phyloP scores from a whole-genome alignment of 2,113 vertebrate genomes.

The Phodopus roborovskii region DNA sequence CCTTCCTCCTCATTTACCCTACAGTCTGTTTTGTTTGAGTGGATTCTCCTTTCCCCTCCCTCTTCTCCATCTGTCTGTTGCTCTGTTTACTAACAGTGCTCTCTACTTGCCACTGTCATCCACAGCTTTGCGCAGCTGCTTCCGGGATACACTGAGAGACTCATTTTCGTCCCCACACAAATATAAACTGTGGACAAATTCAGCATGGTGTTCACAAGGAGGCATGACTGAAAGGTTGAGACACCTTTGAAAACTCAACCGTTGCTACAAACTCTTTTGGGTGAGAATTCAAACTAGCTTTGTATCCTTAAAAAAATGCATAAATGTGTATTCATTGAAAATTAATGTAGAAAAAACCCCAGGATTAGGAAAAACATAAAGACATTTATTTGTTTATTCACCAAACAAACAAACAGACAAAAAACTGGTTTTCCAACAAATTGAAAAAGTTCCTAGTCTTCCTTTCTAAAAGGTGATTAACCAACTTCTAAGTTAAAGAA shows the following conservation, averaged over 20 bases:
- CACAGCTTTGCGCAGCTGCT: slow-evolving; percentile 29
- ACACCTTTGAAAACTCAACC: slow-evolving; percentile 8
- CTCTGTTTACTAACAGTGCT: slow-evolving; percentile 52
- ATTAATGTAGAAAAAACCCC: neutral
- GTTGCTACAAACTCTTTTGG: neutral
- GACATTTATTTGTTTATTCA: neutral
- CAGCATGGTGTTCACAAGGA: slow-evolving; percentile 16
- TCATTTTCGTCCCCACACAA: slow-evolving; percentile 38
- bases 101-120: slow-evolving; percentile 33
- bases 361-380: neutral
- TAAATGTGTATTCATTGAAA: neutral
- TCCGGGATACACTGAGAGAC: slow-evolving; percentile 40
- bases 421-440: neutral
- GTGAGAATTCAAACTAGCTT: neutral
- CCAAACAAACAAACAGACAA: neutral
- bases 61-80: neutral
- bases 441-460: neutral
- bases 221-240: neutral
- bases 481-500: neutral
- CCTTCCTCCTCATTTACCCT: slow-evolving; percentile 69
- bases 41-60: slow-evolving; percentile 62
- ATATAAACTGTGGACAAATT: neutral
- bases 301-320: neutral
- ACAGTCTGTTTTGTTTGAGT: slow-evolving; percentile 21
- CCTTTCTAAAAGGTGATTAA: neutral